Conservation (phyloP, 1,140 invertebrate genomes). For the Probaryconus sp. region DNA sequence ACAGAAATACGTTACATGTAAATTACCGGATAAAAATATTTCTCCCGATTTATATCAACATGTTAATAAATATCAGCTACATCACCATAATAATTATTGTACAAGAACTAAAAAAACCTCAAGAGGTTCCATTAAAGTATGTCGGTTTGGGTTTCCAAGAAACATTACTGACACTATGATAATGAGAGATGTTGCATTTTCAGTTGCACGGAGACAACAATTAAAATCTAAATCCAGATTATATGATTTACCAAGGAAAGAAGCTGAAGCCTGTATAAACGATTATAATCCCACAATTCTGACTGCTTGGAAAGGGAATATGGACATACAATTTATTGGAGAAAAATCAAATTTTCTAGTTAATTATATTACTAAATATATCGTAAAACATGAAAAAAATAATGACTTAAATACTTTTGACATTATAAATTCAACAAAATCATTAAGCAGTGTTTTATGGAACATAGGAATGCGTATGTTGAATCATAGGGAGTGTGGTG, state of each 20-base stretch:
- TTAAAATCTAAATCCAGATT: conserved; percentile 59
- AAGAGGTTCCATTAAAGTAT: neutral
- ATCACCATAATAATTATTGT: conserved; percentile 1
- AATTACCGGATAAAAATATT: neutral
- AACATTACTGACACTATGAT: neutral
- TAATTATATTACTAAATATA: too few relatives aligned
- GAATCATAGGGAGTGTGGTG: too few relatives aligned
- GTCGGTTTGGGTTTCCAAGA: conserved; percentile 4
- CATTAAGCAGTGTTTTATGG: conserved; percentile 45
- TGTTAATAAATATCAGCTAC: neutral
- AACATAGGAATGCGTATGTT: too few relatives aligned
- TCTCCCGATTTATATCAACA: too few relatives aligned
- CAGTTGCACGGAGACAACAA: neutral
- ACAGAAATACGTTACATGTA: neutral
- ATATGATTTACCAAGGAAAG: conserved; percentile 61
- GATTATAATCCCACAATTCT: too few relatives aligned
- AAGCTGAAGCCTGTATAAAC: conserved; percentile 50
- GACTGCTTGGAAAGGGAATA: too few relatives aligned
- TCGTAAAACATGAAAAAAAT: conserved; percentile 57
- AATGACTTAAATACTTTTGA: conserved; percentile 7
- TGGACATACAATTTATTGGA: too few relatives aligned
- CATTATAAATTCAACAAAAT: conserved; percentile 43
- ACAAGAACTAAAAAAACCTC: neutral
- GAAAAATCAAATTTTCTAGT: too few relatives aligned
- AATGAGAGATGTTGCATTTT: neutral